Evolutionary conservation across 2,113 vertebrate species (phyloP).

Genomic region (Apaloderma vittatum): DNA sequence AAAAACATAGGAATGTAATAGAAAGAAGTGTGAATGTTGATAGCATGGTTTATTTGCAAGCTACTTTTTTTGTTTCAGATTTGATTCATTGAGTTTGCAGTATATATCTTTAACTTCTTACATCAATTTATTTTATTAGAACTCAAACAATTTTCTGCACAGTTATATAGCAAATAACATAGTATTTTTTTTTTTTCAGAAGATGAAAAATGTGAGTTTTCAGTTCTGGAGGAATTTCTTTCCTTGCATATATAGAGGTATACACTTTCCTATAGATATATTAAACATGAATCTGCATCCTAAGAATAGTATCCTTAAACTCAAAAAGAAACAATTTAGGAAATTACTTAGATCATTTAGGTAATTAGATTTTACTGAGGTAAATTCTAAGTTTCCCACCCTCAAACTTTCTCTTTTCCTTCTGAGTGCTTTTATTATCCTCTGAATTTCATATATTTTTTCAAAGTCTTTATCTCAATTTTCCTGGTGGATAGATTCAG

Average conservation of each 20-base stretch:
- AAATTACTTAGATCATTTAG: neutral
- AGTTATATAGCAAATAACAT: neutral
- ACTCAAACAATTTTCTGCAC: neutral
- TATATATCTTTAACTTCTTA: neutral
- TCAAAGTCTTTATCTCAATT: neutral
- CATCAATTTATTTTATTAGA: neutral
- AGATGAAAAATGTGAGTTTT: neutral
- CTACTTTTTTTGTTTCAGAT: neutral
- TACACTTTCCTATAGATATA: neutral
- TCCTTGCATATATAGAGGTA: neutral
- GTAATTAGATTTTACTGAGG: neutral
- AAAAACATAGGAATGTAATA: neutral
- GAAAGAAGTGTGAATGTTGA: neutral
- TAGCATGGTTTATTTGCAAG: neutral
- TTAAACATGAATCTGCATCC: neutral
- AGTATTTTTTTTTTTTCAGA: neutral
- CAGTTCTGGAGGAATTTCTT: neutral
- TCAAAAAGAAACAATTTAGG: neutral
- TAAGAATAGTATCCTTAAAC: neutral
- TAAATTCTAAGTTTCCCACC: neutral
- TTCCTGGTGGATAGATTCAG: neutral
- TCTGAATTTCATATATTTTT: neutral
- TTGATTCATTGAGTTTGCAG: neutral
- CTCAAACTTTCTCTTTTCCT: neutral
- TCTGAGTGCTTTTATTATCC: neutral